phyloP scores from a whole-genome alignment of 2,888 invertebrate genomes.

The Orchesellides sinensis region DNA sequence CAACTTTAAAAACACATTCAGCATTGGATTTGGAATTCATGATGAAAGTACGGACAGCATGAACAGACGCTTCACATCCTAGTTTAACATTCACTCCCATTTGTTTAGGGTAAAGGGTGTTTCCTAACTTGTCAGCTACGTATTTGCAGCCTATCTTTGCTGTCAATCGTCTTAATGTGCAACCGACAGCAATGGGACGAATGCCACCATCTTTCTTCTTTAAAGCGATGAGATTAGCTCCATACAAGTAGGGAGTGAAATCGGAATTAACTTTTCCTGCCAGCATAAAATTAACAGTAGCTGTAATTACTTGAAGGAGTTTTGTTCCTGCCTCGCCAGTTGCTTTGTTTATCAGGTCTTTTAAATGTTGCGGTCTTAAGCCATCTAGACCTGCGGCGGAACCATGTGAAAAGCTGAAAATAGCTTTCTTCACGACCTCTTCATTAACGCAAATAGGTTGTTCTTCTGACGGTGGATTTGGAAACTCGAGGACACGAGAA shows the following conservation, averaged over 20 bases:
- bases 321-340: background rate
- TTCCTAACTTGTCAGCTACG: background rate
- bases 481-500: background rate
- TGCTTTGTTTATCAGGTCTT: background rate
- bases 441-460: background rate
- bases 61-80: background rate
- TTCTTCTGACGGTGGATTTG: background rate
- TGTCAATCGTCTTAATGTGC: background rate
- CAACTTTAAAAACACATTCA: constrained; percentile 32
- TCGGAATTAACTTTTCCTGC: background rate
- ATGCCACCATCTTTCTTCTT: constrained; percentile 40
- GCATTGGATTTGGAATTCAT: background rate
- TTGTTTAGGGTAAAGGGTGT: background rate
- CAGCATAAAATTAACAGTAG: background rate
- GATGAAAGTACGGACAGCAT: background rate
- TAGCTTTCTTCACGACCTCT: background rate
- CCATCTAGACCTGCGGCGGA: constrained; percentile 23
- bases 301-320: background rate
- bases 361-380: constrained; percentile 18
- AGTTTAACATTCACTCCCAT: background rate
- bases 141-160: background rate
- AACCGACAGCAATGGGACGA: constrained; percentile 32
- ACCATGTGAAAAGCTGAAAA: background rate
- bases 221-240: constrained; percentile 21
- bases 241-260: constrained; percentile 3